phyloP scores from a whole-genome alignment of 1,140 invertebrate genomes.

The Drosophila prosaltans region DNA sequence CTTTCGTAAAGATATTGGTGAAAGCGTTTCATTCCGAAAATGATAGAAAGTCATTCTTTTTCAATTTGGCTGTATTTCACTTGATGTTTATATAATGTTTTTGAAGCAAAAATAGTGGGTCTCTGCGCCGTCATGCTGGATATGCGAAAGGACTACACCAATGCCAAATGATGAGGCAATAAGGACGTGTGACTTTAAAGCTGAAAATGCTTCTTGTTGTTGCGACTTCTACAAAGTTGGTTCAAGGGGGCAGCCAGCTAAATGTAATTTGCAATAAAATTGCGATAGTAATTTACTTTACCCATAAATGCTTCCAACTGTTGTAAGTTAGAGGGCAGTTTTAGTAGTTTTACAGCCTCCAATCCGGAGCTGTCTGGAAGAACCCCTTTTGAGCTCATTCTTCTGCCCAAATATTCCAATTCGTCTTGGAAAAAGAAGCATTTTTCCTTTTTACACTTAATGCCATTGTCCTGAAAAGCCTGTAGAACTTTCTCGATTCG shows the following conservation, averaged over 20 bases:
- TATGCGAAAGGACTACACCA: no score
- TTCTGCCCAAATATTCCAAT: no score
- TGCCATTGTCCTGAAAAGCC: no score
- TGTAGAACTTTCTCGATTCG: no score
- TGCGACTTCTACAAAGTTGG: constrained; percentile 16
- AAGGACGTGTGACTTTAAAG: not conserved
- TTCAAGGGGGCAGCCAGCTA: constrained; percentile 1
- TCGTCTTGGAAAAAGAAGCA: no score
- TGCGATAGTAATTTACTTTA: constrained; percentile 8
- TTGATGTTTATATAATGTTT: constrained; percentile 15
- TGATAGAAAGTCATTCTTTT: not conserved
- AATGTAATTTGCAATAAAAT: not conserved
- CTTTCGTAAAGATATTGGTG: constrained; percentile 11
- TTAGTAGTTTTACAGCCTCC: not conserved
- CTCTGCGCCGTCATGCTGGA: no score
- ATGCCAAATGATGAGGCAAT: not conserved
- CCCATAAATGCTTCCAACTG: no score
- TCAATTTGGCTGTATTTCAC: constrained; percentile 12
- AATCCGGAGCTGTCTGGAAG: not conserved
- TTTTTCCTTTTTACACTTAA: no score
- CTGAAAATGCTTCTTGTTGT: not conserved
- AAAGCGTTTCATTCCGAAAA: constrained; percentile 19
- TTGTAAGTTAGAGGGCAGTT: not conserved
- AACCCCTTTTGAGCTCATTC: not conserved
- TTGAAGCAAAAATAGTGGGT: constrained; percentile 10